Conservation (phyloP, 2,888 invertebrate species). For the Calameuta pallipes region DNA sequence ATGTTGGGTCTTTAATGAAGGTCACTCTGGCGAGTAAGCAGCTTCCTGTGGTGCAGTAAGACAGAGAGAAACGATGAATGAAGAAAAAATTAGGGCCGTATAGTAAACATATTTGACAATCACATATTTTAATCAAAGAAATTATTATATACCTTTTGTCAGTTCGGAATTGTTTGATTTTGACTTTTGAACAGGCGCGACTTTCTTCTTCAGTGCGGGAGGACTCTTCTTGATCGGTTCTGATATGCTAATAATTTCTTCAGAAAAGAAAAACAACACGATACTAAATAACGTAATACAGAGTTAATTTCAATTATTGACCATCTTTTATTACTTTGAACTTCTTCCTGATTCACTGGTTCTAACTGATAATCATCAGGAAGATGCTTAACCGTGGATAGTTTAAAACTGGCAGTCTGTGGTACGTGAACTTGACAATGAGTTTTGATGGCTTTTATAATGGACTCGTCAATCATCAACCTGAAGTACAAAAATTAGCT, state of each 20-base stretch:
- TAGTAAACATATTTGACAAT: neutral
- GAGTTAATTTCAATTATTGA: neutral
- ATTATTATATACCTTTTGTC: neutral
- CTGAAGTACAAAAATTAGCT: conserved; percentile 47
- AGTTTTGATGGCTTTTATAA: conserved; percentile 62
- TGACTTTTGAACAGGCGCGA: neutral
- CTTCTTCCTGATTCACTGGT: conserved; percentile 45
- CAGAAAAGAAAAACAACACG: neutral
- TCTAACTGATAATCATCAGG: conserved; percentile 65
- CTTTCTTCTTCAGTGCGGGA: neutral
- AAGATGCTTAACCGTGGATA: conserved; percentile 61
- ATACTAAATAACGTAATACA: neutral
- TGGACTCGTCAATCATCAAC: conserved; percentile 64
- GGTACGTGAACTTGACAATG: conserved; percentile 67
- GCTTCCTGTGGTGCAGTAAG: conserved; percentile 6
- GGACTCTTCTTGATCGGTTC: neutral
- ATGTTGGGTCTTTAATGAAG: conserved; percentile 72
- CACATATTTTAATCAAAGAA: neutral
- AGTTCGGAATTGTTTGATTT: neutral
- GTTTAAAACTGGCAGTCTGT: conserved; percentile 55
- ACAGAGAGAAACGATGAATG: too few relatives aligned
- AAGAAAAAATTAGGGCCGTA: too few relatives aligned
- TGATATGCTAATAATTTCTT: neutral
- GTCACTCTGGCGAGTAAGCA: conserved; percentile 62
- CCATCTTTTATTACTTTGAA: neutral